These are phyloP conservation scores for Camelus dromedarius DNA, from an alignment of 2,113 vertebrate genomes.

Conservation along the genomic window DNA sequence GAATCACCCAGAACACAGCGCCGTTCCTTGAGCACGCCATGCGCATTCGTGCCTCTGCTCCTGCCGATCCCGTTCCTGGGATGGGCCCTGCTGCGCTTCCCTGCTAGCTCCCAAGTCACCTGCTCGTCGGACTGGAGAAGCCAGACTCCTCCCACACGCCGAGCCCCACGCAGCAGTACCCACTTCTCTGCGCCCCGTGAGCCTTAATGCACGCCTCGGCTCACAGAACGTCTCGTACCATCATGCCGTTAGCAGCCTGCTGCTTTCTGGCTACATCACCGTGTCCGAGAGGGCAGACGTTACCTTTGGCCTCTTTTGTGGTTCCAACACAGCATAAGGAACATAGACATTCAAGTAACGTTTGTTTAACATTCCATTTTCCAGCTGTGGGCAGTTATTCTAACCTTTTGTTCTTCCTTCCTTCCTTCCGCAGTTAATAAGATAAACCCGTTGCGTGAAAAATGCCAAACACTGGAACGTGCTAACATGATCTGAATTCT, in stretches of 20 bases:
- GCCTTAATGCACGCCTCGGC: neutral
- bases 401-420: neutral
- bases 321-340: neutral
- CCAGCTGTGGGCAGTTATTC: neutral
- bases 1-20: neutral
- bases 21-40: constrained; percentile 11
- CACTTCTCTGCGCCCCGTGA: neutral
- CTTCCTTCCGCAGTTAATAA: neutral
- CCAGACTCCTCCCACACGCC: neutral
- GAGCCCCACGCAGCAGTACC: too few relatives aligned
- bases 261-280: neutral
- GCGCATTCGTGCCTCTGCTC: constrained; percentile 12
- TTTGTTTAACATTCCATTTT: neutral
- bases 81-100: neutral
- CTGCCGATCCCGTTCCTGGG: neutral
- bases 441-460: neutral
- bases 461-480: neutral
- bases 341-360: neutral
- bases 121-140: neutral
- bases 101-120: neutral
- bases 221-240: neutral
- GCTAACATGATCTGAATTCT: neutral
- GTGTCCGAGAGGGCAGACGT: neutral
- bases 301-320: neutral
- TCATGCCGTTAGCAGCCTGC: neutral